A percentile compares a stretch with the other conserved stretches of the same genome.
Evolutionary conservation across 2,888 invertebrate genomes (phyloP).

Genomic region (Choreutis nemorana): DNA sequence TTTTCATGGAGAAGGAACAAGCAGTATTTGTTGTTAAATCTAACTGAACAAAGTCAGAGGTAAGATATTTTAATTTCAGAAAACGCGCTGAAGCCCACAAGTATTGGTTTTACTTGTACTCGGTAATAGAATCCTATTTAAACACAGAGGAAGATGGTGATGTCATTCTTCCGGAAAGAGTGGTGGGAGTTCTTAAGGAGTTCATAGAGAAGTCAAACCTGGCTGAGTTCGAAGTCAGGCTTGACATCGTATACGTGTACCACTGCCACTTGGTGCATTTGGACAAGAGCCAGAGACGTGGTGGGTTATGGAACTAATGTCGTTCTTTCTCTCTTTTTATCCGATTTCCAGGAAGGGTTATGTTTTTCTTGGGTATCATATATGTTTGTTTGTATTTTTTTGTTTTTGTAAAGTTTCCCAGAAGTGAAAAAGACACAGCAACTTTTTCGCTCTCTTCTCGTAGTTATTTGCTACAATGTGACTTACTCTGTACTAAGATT

Average conservation of each 20-base stretch:
- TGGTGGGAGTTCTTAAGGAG: slow-evolving; percentile 71
- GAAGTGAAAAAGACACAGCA: no score
- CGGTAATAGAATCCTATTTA: slow-evolving; percentile 71
- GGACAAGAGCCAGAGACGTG: slow-evolving; percentile 39
- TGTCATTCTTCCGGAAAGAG: slow-evolving; percentile 20
- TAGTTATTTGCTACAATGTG: no score
- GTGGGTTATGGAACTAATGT: slow-evolving; percentile 34
- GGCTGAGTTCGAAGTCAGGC: slow-evolving; percentile 82
- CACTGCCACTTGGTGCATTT: slow-evolving; percentile 80
- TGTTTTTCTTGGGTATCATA: no score
- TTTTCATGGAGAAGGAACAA: no score
- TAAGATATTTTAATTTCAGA: slow-evolving; percentile 37
- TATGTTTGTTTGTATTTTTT: no score
- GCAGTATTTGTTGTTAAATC: no score
- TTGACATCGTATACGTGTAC: slow-evolving; percentile 81
- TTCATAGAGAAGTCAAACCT: slow-evolving; percentile 86
- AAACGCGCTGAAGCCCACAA: slow-evolving; percentile 75
- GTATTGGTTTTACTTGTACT: slow-evolving; percentile 92
- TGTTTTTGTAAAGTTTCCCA: no score
- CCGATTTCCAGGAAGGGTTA: no score
- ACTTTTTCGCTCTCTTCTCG: no score
- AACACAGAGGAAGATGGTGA: slow-evolving; percentile 24
- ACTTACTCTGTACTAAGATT: no score
- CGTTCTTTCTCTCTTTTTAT: no score
- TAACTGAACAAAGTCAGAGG: no score